Evolutionary conservation across 2,797 vertebrate species (phyloP), one percentile per base, ranked within the genome.

Genomic region (Holocentrus rufus): DNA sequence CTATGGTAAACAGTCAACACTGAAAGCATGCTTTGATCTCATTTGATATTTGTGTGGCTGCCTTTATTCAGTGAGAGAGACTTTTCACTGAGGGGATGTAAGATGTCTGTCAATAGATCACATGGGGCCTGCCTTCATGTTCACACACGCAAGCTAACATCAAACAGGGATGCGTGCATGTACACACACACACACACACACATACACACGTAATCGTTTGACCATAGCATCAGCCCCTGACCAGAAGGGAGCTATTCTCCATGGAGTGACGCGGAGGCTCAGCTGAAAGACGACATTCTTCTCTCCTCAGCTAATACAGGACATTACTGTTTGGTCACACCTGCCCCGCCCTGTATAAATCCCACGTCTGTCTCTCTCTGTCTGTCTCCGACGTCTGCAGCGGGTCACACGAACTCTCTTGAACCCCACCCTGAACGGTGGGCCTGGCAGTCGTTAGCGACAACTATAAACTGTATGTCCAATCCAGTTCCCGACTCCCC

Each of bases 231-330:
- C 76, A 42, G 36, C 56, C 22, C 46, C 11, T 62, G 17, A 49
- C 25, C 36, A 7, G 63, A 36, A 44, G 55, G 44, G 52, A 72
- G 50, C 62, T 39, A 1, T 67, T 72, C 70, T 72, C 65, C 64
- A 15, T 67, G 15, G 3, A 71, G 78, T 79, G 83, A 89, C 65
- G 76, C 11, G 18, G 50, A 56, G 8, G n/a, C 76, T 69, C 63
- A 5, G 83, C 85, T 87, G 52, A 91, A 90, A 88, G 88, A 77
- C 53, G 14, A 85, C 87, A 88, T 91, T 91, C 85, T 85, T 87
- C 72, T 68, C 78, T 52, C 4, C 74, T 77, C 66, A 4, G 83
- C 79, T 87, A 76, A 87, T 72, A 83, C 68, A 85, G 75, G 79
- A 81, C 87, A 30, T 90, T 79, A 77, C 80, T 88, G 86, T 88